Conservation (phyloP, 2,888 invertebrate genomes). For the Ctenicera cuprea region DNA sequence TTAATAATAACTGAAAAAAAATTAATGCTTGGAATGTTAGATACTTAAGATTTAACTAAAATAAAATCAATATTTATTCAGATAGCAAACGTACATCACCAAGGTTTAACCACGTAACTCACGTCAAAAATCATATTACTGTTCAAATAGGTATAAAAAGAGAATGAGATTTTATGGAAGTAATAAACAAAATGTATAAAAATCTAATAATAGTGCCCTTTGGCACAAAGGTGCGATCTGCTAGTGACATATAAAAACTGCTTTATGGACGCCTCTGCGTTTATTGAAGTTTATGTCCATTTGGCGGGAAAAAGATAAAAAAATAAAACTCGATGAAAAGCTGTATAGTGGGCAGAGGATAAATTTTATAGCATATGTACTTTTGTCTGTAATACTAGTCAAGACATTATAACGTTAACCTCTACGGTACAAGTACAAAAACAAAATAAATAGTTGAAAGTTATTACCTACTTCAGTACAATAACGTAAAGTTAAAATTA, state of each 20-base stretch:
- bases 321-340: slow-evolving; percentile 1
- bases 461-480: background rate
- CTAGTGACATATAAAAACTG: slow-evolving; percentile 30
- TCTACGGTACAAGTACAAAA: background rate
- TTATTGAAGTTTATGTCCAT: slow-evolving; percentile 22
- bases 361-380: slow-evolving; percentile 8
- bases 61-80: too few species aligned
- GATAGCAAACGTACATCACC: background rate
- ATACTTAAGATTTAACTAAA: too few species aligned
- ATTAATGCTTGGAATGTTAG: too few species aligned
- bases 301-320: slow-evolving; percentile 11
- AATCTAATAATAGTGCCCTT: slow-evolving; percentile 19
- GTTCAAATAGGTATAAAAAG: slow-evolving; percentile 4
- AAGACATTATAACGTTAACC: slow-evolving; percentile 4
- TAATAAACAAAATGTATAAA: slow-evolving; percentile 25
- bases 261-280: slow-evolving; percentile 25
- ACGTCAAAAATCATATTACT: background rate
- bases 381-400: background rate
- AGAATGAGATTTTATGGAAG: slow-evolving; percentile 15
- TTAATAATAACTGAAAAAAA: too few species aligned
- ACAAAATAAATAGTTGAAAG: slow-evolving; percentile 2
- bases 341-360: background rate
- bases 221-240: slow-evolving; percentile 23
- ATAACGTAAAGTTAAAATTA: background rate
- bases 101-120: background rate